phyloP scores from a whole-genome alignment of 2,113 vertebrate species.

The Turdus rufiventris region DNA sequence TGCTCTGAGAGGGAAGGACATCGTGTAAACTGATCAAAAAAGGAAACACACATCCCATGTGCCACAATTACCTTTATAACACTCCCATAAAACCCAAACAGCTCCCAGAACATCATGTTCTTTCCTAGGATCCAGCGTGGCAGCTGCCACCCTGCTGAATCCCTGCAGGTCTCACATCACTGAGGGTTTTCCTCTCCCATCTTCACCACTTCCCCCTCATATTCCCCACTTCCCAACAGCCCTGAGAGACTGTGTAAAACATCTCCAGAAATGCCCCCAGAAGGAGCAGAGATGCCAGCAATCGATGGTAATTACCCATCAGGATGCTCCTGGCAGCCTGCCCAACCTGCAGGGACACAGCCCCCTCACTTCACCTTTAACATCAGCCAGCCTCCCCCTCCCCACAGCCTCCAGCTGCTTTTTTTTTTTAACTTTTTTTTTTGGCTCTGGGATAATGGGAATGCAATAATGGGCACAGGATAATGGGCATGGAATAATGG shows the following conservation, averaged over 20 bases:
- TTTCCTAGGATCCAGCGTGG: background rate
- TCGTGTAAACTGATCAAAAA: background rate
- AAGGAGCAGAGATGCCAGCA: background rate
- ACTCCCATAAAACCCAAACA: background rate
- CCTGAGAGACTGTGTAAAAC: background rate
- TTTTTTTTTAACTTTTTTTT: background rate
- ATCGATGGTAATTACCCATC: background rate
- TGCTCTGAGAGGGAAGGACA: constrained; percentile 17
- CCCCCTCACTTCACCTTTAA: background rate
- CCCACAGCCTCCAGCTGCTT: background rate
- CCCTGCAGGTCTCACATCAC: background rate
- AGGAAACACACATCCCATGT: background rate
- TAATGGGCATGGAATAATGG: too few species aligned
- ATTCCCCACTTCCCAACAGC: background rate
- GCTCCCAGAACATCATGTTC: background rate
- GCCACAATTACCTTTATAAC: background rate
- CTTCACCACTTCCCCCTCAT: background rate
- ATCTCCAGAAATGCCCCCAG: background rate
- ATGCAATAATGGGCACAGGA: background rate
- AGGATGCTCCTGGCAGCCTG: background rate
- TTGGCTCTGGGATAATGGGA: background rate
- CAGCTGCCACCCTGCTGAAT: background rate
- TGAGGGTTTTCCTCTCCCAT: background rate
- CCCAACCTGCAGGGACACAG: background rate
- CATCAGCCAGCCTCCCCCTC: background rate